Percentiles rank a stretch among this genome's conserved stretches.
phyloP scores from a whole-genome alignment of 2,888 invertebrate genomes.

The Matsumyia berberina region DNA sequence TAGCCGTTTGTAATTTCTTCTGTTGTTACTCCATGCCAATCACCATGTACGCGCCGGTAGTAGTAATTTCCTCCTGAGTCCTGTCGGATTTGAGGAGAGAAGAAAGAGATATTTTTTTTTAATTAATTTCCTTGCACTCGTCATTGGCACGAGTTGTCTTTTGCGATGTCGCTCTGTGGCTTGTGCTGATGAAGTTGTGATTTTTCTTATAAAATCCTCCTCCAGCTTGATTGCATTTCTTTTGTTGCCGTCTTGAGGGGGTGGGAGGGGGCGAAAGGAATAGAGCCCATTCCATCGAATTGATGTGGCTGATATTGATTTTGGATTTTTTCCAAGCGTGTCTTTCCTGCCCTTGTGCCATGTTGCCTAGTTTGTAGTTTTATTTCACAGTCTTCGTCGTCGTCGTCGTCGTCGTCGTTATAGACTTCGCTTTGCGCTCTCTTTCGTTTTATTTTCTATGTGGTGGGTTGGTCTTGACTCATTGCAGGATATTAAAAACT shows the following conservation, averaged over 20 bases:
- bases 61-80: slow-evolving; percentile 38
- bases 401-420: slow-evolving; percentile 37
- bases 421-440: slow-evolving; percentile 14
- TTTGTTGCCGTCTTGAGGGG: slow-evolving; percentile 42
- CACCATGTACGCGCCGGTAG: slow-evolving; percentile 29
- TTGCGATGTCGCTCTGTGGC: neutral
- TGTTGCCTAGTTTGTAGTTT: slow-evolving; percentile 53
- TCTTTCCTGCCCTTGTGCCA: slow-evolving; percentile 50
- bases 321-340: slow-evolving; percentile 74
- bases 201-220: slow-evolving; percentile 48
- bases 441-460: slow-evolving; percentile 18
- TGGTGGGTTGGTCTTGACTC: slow-evolving; percentile 67
- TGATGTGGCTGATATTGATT: slow-evolving; percentile 74
- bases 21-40: slow-evolving; percentile 11
- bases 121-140: slow-evolving; percentile 66
- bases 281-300: slow-evolving; percentile 45
- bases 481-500: slow-evolving; percentile 72
- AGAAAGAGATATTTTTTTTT: slow-evolving; percentile 32
- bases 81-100: slow-evolving; percentile 17
- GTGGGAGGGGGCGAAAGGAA: neutral
- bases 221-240: slow-evolving; percentile 68
- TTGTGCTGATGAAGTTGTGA: slow-evolving; percentile 17
- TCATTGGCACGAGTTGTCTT: slow-evolving; percentile 29
- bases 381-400: slow-evolving; percentile 25
- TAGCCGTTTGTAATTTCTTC: slow-evolving; percentile 9